Evolutionary conservation across 2,888 invertebrate species (phyloP), one percentile per base, ranked within the genome.

Genomic region (Sphaeridia pumilis): DNA sequence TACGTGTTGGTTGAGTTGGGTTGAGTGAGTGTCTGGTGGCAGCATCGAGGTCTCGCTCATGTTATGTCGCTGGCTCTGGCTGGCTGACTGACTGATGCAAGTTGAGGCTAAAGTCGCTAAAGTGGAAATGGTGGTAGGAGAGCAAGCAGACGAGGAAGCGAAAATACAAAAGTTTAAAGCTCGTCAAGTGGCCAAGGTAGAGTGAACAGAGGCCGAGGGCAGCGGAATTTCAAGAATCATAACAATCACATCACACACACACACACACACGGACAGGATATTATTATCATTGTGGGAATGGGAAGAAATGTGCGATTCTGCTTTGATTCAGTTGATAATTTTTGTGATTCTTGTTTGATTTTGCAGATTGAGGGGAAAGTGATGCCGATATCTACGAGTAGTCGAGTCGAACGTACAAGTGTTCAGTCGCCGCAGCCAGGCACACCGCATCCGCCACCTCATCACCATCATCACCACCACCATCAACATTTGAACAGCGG

Each of bases 301-400:
- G n/a, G n/a, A n/a, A n/a, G n/a, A n/a, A n/a, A n/a, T n/a, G n/a
- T n/a, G n/a, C n/a, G n/a, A n/a, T n/a, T n/a, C n/a, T n/a, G n/a
- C n/a, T n/a, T n/a, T n/a, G n/a, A n/a, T n/a, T n/a, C n/a, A n/a
- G n/a, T n/a, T n/a, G n/a, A n/a, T n/a, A n/a, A n/a, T n/a, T n/a
- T n/a, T n/a, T 44, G 7, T 24, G 5, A 17, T 43, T 24, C 7
- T 47, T 52, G 41, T 2, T 36, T 12, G 20, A 10, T 47, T 47
- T 42, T 25, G 24, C 36, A 51, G 51, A 51, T 7, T 27, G 34
- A 31, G 26, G 26, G 51, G 35, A 49, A 28, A 49, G 54, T 44
- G 27, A 54, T 54, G 54, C 54, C 54, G 54, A 49, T 54, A 48
- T 54, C 54, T 36, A 54, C 36, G 34, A 34, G 49, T 34, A n/a